Evolutionary conservation across 2,113 vertebrate genomes (phyloP), one percentile per base, ranked within the genome.

Genomic region (Trogon surrucura): DNA sequence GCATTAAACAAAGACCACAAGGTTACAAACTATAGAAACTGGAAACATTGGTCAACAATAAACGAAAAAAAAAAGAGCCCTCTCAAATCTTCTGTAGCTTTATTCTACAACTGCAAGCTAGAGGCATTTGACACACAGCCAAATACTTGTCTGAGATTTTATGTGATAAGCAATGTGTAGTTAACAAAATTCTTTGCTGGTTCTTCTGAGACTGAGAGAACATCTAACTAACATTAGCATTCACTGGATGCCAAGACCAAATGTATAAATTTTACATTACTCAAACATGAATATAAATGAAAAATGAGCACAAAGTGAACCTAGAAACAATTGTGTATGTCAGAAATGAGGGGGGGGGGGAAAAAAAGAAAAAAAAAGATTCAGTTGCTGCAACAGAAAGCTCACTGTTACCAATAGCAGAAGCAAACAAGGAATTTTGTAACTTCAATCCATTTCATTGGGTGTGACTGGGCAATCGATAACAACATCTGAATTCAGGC

Each of bases 211-310:
- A 86, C 69, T 86, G 72, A 93, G 69, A 64, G 80, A 94, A 95
- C 9, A 60, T 88, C 78, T 91, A 91, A 64, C 84, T 94, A 85
- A 60, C 26, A 16, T 67, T 89, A 94, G 56, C 81, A 88, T 91
- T 96, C 94, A 93, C 80, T 80, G 82, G 69, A 94, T 94, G 88
- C 82, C 91, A 94, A 88, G 85, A 94, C 75, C 38, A 84, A 91
- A 95, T 78, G 64, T 91, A 96, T 95, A 94, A 96, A 95, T 94
- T 90, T 86, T 96, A 84, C 65, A 95, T 96, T 95, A 88, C 53
- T 86, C 44, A 93, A 88, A 80, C 51, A 88, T 71, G 85, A 93
- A 96, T 91, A 96, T 79, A 95, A 91, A 93, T 91, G 71, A 93
- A 91, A 96, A 95, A 92, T 44, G 34, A 94, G 60, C 56, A 88